Conservation (phyloP, 2,888 invertebrate species). For the Drosophila fulvimacula region DNA sequence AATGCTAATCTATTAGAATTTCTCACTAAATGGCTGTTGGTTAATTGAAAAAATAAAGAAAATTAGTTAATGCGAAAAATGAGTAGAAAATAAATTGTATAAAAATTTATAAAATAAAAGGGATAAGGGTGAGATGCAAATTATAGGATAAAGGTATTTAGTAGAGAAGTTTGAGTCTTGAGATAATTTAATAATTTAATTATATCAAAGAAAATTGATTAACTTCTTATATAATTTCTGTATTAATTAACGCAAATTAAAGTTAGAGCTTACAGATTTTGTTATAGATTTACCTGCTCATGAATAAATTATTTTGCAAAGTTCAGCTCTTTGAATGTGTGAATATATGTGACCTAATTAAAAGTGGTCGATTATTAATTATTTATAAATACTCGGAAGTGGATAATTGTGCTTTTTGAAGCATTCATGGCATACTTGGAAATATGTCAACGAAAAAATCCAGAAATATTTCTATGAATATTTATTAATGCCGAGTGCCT, state of each 20-base stretch:
- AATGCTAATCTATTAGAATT: not conserved
- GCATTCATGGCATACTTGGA: not conserved
- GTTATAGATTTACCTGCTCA: not conserved
- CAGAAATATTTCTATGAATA: constrained; percentile 4
- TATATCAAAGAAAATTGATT: not conserved
- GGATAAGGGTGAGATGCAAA: not conserved
- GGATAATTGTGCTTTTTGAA: not conserved
- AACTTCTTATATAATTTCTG: not conserved
- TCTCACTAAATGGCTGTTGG: not conserved
- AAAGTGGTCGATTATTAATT: not conserved
- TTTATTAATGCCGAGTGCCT: not conserved
- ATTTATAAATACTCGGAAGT: constrained; percentile 5
- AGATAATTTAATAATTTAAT: too few species aligned
- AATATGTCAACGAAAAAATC: not conserved
- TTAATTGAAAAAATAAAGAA: not conserved
- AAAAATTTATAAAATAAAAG: not conserved
- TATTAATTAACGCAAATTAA: not conserved
- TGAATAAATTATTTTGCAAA: not conserved
- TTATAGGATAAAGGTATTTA: not conserved
- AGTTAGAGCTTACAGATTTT: not conserved
- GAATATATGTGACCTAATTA: not conserved
- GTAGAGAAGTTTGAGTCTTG: fast-evolving
- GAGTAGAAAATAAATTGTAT: not conserved
- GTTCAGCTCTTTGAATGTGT: not conserved
- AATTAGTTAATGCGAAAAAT: not conserved